These are phyloP conservation scores for Cheirogaleus medius DNA, from an alignment of 2,113 vertebrate genomes.

Conservation along the genomic window DNA sequence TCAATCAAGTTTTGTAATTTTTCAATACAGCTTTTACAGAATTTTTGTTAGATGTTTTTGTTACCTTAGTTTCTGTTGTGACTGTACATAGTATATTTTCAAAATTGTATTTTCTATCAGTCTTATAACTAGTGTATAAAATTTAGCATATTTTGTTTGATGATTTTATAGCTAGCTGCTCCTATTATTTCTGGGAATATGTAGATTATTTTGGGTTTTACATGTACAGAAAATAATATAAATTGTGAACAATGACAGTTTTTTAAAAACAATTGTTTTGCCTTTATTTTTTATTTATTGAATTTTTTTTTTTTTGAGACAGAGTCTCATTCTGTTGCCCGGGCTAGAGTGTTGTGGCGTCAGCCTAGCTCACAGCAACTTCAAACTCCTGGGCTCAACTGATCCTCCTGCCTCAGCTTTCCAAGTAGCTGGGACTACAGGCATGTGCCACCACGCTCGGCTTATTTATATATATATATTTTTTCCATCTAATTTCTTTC, in stretches of 20 bases:
- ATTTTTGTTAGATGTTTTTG: neutral
- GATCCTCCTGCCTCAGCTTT: too few species aligned
- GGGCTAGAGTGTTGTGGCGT: too few species aligned
- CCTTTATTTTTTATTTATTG: too few species aligned
- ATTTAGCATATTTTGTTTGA: neutral
- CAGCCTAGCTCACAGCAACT: too few species aligned
- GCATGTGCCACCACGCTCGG: too few species aligned
- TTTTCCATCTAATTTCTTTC: too few species aligned
- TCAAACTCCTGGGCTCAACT: too few species aligned
- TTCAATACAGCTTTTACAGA: neutral
- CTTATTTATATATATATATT: too few species aligned
- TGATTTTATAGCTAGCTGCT: neutral
- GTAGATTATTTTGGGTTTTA: neutral
- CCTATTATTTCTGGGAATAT: neutral
- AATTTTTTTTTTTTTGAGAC: too few species aligned
- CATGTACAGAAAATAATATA: neutral
- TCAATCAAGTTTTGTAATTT: neutral
- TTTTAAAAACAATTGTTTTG: neutral
- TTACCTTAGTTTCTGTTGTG: neutral
- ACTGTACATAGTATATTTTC: neutral
- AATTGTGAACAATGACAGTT: neutral
- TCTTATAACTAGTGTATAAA: neutral
- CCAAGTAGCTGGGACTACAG: too few species aligned
- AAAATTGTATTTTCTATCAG: neutral
- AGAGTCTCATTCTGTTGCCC: too few species aligned